Evolutionary conservation across 2,113 vertebrate species (phyloP).

Genomic region (zebrafish (Danio rerio)): GRCz12tu NC_133180.1:46824501-46825000

Average conservation of each 20-base stretch:
- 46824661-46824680: not conserved
- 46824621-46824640: no score
- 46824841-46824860: slow-evolving; percentile 77
- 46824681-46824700: not conserved
- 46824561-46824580: no score
- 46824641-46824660: no score
- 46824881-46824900: slow-evolving; percentile 63
- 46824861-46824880: slow-evolving; percentile 64
- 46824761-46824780: slow-evolving; percentile 30
- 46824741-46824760: slow-evolving; percentile 44
- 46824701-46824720: not conserved
- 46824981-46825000: slow-evolving; percentile 67
- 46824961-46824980: slow-evolving; percentile 47
- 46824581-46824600: no score
- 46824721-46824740: not conserved
- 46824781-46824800: slow-evolving; percentile 54
- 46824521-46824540: no score
- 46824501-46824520: no score
- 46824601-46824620: no score
- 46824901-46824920: slow-evolving; percentile 54
- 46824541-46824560: no score
- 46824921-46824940: slow-evolving; percentile 63
- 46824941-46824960: slow-evolving; percentile 63
- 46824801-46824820: slow-evolving; percentile 63
- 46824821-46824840: slow-evolving; percentile 64